These are phyloP conservation scores for Matsumyia berberina DNA, from an alignment of 2,888 invertebrate species.

Conservation along the genomic window DNA sequence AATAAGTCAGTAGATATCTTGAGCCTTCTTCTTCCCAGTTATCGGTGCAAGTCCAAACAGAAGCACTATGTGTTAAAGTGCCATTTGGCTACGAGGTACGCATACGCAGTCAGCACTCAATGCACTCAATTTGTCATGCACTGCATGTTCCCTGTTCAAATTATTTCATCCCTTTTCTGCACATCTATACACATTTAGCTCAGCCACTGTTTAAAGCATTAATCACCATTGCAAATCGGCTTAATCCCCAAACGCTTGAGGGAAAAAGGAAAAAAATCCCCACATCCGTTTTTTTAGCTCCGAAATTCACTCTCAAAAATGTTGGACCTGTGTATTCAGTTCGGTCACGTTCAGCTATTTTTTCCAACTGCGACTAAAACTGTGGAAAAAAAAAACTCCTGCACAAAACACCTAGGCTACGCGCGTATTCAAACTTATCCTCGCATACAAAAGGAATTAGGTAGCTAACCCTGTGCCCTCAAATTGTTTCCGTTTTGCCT, in stretches of 20 bases:
- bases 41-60: too few species aligned
- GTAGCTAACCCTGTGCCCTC: slow-evolving; percentile 5
- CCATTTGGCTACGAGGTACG: too few species aligned
- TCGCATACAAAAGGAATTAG: neutral
- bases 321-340: neutral
- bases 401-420: neutral
- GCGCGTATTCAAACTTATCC: neutral
- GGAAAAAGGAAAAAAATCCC: slow-evolving; percentile 1
- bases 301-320: neutral
- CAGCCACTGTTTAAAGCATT: neutral
- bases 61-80: too few species aligned
- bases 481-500: slow-evolving; percentile 5
- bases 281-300: neutral
- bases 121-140: too few species aligned
- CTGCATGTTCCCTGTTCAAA: neutral
- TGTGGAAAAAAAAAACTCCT: neutral
- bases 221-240: neutral
- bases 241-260: neutral
- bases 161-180: neutral
- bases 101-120: too few species aligned
- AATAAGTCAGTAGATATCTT: too few species aligned
- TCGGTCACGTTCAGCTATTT: slow-evolving; percentile 5
- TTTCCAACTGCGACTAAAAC: neutral
- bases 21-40: too few species aligned
- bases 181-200: too few species aligned